phyloP scores from a whole-genome alignment of 2,797 vertebrate species.

The Potorous gilbertii region DNA sequence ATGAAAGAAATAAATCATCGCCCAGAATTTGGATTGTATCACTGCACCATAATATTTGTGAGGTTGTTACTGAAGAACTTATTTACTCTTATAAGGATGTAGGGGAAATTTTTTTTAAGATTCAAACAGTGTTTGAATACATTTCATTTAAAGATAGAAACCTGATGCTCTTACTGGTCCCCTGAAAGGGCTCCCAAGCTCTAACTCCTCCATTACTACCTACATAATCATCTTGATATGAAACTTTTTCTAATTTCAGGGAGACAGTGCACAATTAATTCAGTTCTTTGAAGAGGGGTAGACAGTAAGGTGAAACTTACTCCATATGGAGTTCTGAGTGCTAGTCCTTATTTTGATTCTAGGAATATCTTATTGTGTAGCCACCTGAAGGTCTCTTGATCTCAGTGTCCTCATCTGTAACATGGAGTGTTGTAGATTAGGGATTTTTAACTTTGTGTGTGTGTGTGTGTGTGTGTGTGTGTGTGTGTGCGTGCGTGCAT shows the following conservation, averaged over 20 bases:
- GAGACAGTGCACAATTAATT: not conserved
- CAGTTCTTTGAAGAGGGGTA: not conserved
- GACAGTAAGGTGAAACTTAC: no score
- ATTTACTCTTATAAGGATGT: conserved; percentile 45
- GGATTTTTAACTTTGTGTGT: not conserved
- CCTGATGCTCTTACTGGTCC: conserved; percentile 7
- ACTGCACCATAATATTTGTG: conserved; percentile 23
- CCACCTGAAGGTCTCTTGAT: not conserved
- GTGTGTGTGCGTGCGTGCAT: not conserved
- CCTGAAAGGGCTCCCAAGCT: not conserved
- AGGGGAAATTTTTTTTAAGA: conserved; percentile 39
- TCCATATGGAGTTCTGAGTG: not conserved
- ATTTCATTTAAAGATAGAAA: conserved; percentile 41
- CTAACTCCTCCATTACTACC: not conserved
- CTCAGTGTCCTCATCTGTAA: not conserved
- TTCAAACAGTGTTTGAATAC: conserved; percentile 44
- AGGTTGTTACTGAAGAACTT: conserved; percentile 4
- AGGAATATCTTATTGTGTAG: not conserved
- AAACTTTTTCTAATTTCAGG: conserved; percentile 22
- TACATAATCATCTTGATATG: not conserved
- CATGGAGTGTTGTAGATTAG: not conserved
- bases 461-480: not conserved
- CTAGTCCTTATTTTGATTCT: not conserved
- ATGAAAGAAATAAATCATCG: conserved; percentile 30
- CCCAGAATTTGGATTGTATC: conserved; percentile 23